Evolutionary conservation across 2,888 invertebrate genomes (phyloP), one percentile per base, ranked within the genome.

Genomic region (Dicycla oo): DNA sequence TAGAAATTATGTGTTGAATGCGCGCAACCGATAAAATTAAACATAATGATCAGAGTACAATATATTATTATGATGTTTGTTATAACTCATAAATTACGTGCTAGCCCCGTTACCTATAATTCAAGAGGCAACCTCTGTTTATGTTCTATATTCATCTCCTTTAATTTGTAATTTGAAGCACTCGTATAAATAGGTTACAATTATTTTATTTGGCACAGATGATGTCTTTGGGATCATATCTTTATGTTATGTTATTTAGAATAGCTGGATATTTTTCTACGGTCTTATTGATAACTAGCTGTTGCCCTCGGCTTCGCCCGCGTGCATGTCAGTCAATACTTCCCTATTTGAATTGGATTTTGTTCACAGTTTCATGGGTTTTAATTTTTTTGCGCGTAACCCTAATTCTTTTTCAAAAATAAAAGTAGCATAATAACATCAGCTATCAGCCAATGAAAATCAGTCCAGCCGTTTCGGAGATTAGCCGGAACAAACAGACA

Each of bases 121-220:
- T 79, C 68, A 79, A 67, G 68, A 53, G 54, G 58, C 51, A 51
- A 66, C 77, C 45, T 73, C 66, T 73, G 71, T 79, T 70, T 75
- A 71, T 61, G 68, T 72, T 67, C 75, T 56, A 61, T 56, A 61
- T 51, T 77, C 69, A 71, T 69, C 69, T 71, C 30, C 61, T 69
- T 65, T 82, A 68, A 82, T 82, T 82, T 67, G 66, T 66, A 51
- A 63, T 62, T 45, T 13, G 7, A 58, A 68, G 53, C 64, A 65
- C 30, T 70, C 53, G 54, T 80, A 72, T 65, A 74, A 80, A 82
- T 86, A 86, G 65, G 68, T 64, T 64, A 71, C 80, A 84, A 86
- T 86, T 75, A 86, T 81, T 85, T 75, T 53, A 77, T 84, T 87
- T 89, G 87, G 88, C 88, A 86, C 75, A 43, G 60, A 54, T 62